Evolutionary conservation across 2,888 invertebrate genomes (phyloP).

Genomic region (Leucophenga maculata): DNA sequence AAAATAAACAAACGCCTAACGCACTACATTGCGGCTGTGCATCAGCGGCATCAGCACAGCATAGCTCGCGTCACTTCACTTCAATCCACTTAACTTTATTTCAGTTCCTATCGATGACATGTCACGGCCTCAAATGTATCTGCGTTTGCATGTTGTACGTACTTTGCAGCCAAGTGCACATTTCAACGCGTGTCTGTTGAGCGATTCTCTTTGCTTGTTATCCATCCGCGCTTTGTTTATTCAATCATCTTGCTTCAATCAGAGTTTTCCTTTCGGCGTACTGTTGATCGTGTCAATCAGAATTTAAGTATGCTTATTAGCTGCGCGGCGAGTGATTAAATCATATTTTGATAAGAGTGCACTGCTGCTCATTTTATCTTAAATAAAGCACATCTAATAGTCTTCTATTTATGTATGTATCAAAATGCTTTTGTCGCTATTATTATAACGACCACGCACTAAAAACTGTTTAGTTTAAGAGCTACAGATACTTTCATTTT

Average conservation of each 20-base stretch:
- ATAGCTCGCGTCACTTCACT: too few species aligned
- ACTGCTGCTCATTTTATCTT: conserved; percentile 4
- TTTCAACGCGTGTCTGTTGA: conserved; percentile 11
- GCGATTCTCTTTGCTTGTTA: background rate
- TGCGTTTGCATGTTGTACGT: background rate
- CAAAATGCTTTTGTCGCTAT: conserved; percentile 46
- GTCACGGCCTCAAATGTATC: background rate
- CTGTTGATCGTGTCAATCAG: conserved; percentile 17
- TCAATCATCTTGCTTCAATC: conserved; percentile 20
- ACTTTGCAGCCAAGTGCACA: conserved; percentile 16
- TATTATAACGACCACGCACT: conserved; percentile 17
- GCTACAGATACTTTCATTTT: background rate
- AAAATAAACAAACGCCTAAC: conserved; percentile 15
- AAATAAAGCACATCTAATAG: background rate
- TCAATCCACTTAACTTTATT: too few species aligned
- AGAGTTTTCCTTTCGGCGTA: background rate
- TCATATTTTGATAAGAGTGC: conserved; percentile 23
- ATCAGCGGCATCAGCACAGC: too few species aligned
- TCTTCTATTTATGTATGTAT: conserved; percentile 33
- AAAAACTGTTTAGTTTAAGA: conserved; percentile 4
- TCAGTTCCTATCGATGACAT: background rate
- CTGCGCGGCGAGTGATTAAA: conserved; percentile 22
- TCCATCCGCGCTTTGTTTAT: conserved; percentile 9
- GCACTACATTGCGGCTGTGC: too few species aligned
- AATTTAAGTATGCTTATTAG: background rate